These are phyloP conservation scores for Silurus glanis DNA, from an alignment of 2,113 vertebrate genomes.

Conservation along the genomic window DNA sequence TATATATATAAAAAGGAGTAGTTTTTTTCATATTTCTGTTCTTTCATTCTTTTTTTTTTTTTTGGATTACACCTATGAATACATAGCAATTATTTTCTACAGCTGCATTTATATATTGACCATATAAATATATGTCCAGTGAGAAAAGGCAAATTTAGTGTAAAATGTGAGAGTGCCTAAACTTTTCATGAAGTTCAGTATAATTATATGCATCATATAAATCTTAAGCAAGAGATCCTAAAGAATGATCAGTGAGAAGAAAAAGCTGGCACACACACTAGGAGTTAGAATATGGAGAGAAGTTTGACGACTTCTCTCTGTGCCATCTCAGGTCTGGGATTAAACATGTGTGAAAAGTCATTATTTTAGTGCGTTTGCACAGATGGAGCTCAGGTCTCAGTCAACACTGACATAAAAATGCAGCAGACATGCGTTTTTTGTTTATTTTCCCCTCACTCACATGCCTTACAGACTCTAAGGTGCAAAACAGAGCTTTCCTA, in stretches of 20 bases:
- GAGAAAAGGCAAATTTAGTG: background rate
- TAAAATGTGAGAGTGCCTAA: too few species aligned
- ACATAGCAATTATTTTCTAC: background rate
- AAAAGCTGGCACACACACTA: background rate
- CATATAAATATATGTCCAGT: background rate
- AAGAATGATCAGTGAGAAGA: background rate
- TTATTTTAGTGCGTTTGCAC: conserved; percentile 68
- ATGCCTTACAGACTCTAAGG: conserved; percentile 28
- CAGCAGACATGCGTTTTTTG: conserved; percentile 49
- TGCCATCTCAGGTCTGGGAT: conserved; percentile 65
- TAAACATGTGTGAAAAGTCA: conserved; percentile 68
- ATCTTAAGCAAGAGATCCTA: background rate
- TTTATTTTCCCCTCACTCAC: conserved; percentile 51
- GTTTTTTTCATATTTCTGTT: background rate
- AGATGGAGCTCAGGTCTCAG: conserved; percentile 69
- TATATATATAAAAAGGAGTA: background rate
- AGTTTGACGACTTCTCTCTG: conserved; percentile 54
- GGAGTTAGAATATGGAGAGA: background rate
- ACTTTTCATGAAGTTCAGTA: background rate
- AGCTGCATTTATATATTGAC: background rate
- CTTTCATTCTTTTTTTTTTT: conserved; percentile 6
- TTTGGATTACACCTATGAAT: background rate
- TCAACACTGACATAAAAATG: conserved; percentile 70
- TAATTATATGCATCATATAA: background rate
- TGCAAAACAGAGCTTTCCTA: conserved; percentile 7